Base-by-base conservation (phyloP, 2,797 vertebrate genomes). In the Sebastes matsubarae region DNA sequence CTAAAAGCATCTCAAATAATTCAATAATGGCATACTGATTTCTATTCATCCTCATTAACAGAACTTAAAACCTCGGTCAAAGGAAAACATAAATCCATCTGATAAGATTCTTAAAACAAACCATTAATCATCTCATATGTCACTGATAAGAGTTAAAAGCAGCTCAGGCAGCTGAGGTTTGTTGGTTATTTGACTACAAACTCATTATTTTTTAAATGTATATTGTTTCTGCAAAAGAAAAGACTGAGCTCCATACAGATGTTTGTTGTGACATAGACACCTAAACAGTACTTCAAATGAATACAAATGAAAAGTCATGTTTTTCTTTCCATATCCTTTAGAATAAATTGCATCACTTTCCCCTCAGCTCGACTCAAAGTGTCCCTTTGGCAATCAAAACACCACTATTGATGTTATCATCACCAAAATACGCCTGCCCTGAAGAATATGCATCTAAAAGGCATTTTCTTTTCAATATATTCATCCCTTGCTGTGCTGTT, bases 41-140 rank as follows among this genome's bases (percentile, higher is more conserved):
- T 61, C 5, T 57, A n/a, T 11, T 10, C 38, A 42, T 42, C 38
- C 14, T 16, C 16, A 10, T 73, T 34, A 64, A 22, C 50, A 20
- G 1, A 4, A 18, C 18, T 38, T 27, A 20, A 60, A 70, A 55
- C 24, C 22, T 52, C 8, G 13, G 25, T 70, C 8, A 59, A 68
- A 58, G 54, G 16, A 72, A 78, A 78, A 75, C 6, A 55, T 18
- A 36, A 64, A 55, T 2, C 6, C 27, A 46, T 76, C 69, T 60
- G 77, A 85, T 76, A 72, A 72, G 22, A n/a, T 30, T 57, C 18
- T 32, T 14, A 12, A 70, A 65, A 50, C 12, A 80, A 55, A 60
- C 12, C 4, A 63, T 72, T 30, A 52, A 81, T 75, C 57, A 74
- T 29, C 27, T 30, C 22, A 34, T 66, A 5, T 20, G 24, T 54